These are phyloP conservation scores for Cantharis flavilabris DNA, from an alignment of 2,888 invertebrate species.

Conservation along the genomic window DNA sequence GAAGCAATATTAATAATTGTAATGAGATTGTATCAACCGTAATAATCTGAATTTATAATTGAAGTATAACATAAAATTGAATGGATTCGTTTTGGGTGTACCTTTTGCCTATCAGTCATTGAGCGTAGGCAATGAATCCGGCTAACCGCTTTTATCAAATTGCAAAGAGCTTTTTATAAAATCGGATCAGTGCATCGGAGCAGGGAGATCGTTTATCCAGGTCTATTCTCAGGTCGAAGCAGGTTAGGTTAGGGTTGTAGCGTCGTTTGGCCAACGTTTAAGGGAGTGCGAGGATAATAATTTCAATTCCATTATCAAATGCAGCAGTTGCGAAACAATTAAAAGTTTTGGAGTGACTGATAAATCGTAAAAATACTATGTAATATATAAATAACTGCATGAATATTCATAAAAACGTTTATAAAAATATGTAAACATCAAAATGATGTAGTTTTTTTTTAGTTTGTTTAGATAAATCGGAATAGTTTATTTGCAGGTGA, in stretches of 20 bases:
- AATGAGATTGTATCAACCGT: slow-evolving; percentile 18
- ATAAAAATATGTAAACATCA: slow-evolving; percentile 5
- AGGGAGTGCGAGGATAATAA: slow-evolving; percentile 36
- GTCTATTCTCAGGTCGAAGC: slow-evolving; percentile 39
- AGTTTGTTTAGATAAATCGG: not conserved
- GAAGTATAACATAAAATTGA: slow-evolving; percentile 44
- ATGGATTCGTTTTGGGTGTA: slow-evolving; percentile 35
- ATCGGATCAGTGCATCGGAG: slow-evolving; percentile 51
- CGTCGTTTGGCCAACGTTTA: slow-evolving; percentile 26
- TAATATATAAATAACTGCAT: not conserved
- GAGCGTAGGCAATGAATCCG: slow-evolving; percentile 47
- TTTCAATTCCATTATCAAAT: slow-evolving; percentile 37
- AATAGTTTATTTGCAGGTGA: slow-evolving; percentile 15
- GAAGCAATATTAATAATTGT: slow-evolving; percentile 6
- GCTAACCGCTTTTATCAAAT: slow-evolving; percentile 54
- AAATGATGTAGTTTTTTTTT: not conserved
- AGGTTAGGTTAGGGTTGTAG: slow-evolving; percentile 32
- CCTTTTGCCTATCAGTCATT: slow-evolving; percentile 45
- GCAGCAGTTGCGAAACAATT: not conserved
- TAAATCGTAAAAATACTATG: not conserved
- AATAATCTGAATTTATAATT: slow-evolving; percentile 25
- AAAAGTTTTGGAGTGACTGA: not conserved
- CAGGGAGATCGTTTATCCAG: slow-evolving; percentile 49
- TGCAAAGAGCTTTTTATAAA: slow-evolving; percentile 54
- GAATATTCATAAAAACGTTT: not conserved